Evolutionary conservation across 2,113 vertebrate species (phyloP).

Genomic region (Upupa epops): DNA sequence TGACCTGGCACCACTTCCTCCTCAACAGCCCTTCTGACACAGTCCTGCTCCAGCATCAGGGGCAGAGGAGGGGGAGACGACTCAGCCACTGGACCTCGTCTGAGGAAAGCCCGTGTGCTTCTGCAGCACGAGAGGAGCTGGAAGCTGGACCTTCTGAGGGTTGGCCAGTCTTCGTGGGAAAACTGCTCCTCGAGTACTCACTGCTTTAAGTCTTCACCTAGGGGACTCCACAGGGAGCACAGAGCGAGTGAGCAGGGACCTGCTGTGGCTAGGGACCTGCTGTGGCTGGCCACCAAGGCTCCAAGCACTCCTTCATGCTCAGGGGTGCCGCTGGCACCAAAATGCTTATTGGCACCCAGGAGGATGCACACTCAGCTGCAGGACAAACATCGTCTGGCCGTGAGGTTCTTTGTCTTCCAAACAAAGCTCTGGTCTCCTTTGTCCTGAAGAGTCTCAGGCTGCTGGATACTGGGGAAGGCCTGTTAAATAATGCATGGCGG

Average conservation of each 20-base stretch:
- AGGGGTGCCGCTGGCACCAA: not conserved
- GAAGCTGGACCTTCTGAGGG: not conserved
- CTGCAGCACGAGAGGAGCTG: not conserved
- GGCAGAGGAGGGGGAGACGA: not conserved
- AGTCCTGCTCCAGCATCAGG: not conserved
- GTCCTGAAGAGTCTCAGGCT: slow-evolving; percentile 21
- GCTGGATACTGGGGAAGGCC: not conserved
- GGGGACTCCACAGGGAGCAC: not conserved
- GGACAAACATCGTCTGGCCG: not conserved
- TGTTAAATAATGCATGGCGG: slow-evolving; percentile 54
- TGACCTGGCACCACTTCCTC: too few species aligned
- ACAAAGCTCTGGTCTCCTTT: not conserved
- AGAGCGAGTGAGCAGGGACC: not conserved
- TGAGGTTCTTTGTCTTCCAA: slow-evolving; percentile 15
- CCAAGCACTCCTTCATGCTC: not conserved
- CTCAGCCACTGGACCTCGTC: not conserved
- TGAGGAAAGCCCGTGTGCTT: not conserved
- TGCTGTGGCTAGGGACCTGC: not conserved
- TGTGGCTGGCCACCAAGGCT: not conserved
- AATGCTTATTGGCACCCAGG: not conserved
- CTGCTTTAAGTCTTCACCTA: not conserved
- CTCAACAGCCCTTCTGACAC: too few species aligned
- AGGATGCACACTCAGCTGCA: not conserved
- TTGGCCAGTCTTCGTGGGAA: not conserved
- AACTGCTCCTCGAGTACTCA: not conserved